A percentile compares a stretch with the other conserved stretches of the same genome.
Evolutionary conservation across 2,113 vertebrate genomes (phyloP).

Genomic region (Tenrec ecaudatus): DNA sequence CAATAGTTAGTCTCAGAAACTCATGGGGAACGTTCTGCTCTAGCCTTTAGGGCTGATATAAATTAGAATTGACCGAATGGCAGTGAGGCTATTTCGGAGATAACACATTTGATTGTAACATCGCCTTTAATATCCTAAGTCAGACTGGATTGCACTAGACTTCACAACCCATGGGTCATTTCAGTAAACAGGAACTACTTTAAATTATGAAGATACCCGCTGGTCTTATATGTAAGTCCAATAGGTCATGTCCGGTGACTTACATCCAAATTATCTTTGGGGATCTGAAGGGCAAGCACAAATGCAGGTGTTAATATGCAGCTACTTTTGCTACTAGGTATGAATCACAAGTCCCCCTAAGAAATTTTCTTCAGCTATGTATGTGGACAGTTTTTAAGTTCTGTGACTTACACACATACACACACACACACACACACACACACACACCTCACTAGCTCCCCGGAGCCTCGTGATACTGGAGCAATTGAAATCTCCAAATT

Average conservation of each 20-base stretch:
- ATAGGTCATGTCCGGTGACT: neutral
- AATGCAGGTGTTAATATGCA: neutral
- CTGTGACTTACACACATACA: too few species aligned
- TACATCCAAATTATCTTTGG: neutral
- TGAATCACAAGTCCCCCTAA: neutral
- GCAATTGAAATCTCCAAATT: neutral
- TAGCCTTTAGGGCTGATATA: too few species aligned
- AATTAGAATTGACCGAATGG: too few species aligned
- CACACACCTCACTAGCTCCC: neutral
- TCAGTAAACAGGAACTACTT: constrained; percentile 19
- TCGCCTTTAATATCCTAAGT: neutral
- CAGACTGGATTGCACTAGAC: constrained; percentile 16
- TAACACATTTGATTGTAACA: neutral
- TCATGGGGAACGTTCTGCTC: too few species aligned
- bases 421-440: too few species aligned
- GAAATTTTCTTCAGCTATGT: neutral
- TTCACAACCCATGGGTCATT: neutral
- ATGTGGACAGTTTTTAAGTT: constrained; percentile 25
- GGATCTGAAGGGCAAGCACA: neutral
- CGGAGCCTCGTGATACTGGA: neutral
- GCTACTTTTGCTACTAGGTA: neutral
- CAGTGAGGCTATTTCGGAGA: too few species aligned
- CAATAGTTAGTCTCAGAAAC: too few species aligned
- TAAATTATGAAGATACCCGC: neutral
- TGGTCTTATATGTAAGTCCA: neutral